phyloP scores from a whole-genome alignment of 1,140 invertebrate genomes.

The Diabrotica undecimpunctata region DNA sequence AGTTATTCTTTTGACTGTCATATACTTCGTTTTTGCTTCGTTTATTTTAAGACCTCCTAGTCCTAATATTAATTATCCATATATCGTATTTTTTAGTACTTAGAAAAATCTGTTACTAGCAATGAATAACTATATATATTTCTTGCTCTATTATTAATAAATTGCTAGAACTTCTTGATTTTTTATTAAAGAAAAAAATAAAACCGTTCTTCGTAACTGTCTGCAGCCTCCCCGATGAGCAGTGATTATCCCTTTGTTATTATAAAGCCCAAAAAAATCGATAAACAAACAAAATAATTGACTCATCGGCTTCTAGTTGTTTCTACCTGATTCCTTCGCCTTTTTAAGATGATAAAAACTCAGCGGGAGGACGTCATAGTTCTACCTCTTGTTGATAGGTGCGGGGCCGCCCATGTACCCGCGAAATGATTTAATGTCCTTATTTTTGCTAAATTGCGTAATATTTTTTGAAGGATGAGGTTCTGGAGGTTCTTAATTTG shows the following conservation, averaged over 20 bases:
- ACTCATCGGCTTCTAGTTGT: background rate
- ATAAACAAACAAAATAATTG: conserved; percentile 1
- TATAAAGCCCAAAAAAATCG: background rate
- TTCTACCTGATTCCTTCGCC: background rate
- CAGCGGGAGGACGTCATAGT: background rate
- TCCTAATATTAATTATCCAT: too few relatives aligned
- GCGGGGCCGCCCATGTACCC: background rate
- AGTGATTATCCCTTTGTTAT: background rate
- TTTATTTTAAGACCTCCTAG: too few relatives aligned
- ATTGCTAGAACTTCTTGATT: too few relatives aligned
- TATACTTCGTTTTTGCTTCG: too few relatives aligned
- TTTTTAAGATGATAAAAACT: conserved; percentile 1
- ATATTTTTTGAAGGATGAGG: background rate
- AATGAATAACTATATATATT: too few relatives aligned
- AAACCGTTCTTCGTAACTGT: too few relatives aligned
- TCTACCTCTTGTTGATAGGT: background rate
- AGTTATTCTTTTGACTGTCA: too few relatives aligned
- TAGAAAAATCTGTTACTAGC: too few relatives aligned
- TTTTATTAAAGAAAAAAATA: too few relatives aligned
- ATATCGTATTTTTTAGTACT: too few relatives aligned
- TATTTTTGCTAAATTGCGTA: conserved; percentile 1
- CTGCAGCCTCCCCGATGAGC: too few relatives aligned
- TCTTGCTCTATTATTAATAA: too few relatives aligned
- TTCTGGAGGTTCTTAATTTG: background rate
- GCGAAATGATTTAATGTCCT: conserved; percentile 1